Conservation (phyloP, 1,140 invertebrate genomes). For the Pogonus chalceus region DNA sequence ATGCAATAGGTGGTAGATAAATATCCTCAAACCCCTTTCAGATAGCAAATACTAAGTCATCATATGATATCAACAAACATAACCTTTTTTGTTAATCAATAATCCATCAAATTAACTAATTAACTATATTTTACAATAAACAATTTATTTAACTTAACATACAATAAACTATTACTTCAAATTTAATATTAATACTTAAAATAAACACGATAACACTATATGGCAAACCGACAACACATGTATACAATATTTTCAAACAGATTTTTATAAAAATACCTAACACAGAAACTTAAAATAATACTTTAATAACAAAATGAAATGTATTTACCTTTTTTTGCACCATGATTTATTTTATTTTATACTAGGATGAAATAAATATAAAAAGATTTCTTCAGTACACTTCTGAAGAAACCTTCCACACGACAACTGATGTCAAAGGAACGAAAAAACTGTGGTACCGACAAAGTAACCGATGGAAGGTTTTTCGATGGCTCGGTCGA, state of each 20-base stretch:
- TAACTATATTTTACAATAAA: slow-evolving; percentile 1
- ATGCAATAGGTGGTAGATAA: slow-evolving; percentile 21
- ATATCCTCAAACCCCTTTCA: slow-evolving; percentile 19
- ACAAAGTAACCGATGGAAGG: background rate
- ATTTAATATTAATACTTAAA: slow-evolving; percentile 7
- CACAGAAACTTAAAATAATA: slow-evolving; percentile 8
- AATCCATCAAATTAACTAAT: slow-evolving; percentile 1
- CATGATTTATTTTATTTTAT: slow-evolving; percentile 23
- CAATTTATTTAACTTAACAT: background rate
- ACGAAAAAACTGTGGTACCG: background rate
- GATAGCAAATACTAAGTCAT: slow-evolving; percentile 30
- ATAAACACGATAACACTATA: background rate
- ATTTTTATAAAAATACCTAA: slow-evolving; percentile 2
- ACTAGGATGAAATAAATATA: slow-evolving; percentile 17
- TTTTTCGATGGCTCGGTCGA: background rate
- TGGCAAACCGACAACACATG: slow-evolving; percentile 14
- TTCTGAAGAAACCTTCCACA: slow-evolving; percentile 1
- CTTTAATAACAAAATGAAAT: slow-evolving; percentile 11
- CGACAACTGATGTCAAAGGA: slow-evolving; percentile 1
- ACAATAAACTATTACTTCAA: background rate
- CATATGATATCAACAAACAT: slow-evolving; percentile 17
- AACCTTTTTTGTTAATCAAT: slow-evolving; percentile 7
- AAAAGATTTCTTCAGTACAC: slow-evolving; percentile 3
- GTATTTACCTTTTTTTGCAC: slow-evolving; percentile 32
- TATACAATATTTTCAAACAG: slow-evolving; percentile 7